Evolutionary conservation across 2,113 vertebrate genomes (phyloP), one percentile per base, ranked within the genome.

Genomic region (Gorsachius goisagi): DNA sequence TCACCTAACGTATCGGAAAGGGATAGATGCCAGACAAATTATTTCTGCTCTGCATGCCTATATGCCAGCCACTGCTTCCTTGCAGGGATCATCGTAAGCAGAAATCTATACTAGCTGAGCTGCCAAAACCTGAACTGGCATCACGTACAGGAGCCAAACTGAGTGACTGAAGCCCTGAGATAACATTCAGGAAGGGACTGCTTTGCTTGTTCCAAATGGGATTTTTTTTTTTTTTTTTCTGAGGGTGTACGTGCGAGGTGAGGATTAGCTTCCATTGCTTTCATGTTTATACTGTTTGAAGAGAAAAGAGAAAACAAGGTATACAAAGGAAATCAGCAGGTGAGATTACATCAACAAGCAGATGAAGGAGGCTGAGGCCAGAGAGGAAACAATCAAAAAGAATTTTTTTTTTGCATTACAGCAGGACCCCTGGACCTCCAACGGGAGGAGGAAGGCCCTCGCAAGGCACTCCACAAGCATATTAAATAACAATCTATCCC

Each of bases 91-190:
- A 76, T 79, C 60, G 0, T 22, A 41, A 76, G 80, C 89, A 73
- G 94, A 71, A 90, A 94, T 85, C 93, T 87, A 60, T 18, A 21
- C 56, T 3, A 4, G 35, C 44, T 53, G 35, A 84, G 79, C 92
- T 93, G 94, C 93, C 94, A 97, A 93, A 68, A 41, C 32, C 74
- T 66, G 62, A 74, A 80, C 93, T 39, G 47, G 74, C 59, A 74
- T 28, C 74, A 50, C 9, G 0, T 37, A 9, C 55, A 56, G 77
- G 35, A 88, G 95, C 93, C 95, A 94, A 75, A 82, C 8, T 0
- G 39, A 94, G 81, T 18, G 74, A 80, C 90, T 96, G 97, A 77
- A 95, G 82, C 47, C 74, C 82, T 9, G 81, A 97, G 95, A 88
- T 95, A 95, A 96, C 77, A 88, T 85, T 91, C 80, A 96, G 85